Conservation (phyloP, 1,140 invertebrate genomes). For the Drosophila persimilis region DNA sequence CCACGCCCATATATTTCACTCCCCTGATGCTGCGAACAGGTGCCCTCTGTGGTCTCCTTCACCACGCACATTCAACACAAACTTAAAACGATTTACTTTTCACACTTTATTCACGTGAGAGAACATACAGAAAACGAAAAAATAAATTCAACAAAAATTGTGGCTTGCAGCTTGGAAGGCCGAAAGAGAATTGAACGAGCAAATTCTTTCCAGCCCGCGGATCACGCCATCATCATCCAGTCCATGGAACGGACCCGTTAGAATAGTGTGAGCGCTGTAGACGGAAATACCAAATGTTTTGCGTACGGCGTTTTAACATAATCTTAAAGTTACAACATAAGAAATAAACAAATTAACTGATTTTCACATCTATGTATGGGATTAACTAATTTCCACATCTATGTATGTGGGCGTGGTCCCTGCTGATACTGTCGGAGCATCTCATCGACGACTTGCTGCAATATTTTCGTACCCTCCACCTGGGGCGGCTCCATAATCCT, state of each 20-base stretch:
- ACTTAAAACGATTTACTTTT: neutral
- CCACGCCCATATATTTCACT: neutral
- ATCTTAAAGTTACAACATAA: too few relatives aligned
- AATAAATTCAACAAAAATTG: neutral
- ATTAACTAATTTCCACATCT: too few relatives aligned
- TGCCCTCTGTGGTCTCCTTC: neutral
- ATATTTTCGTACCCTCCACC: too few relatives aligned
- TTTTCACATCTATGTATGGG: too few relatives aligned
- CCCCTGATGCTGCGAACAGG: neutral
- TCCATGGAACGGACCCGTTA: slow-evolving; percentile 22
- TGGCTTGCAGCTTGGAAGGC: slow-evolving; percentile 24
- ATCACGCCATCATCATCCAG: neutral
- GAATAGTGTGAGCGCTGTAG: neutral
- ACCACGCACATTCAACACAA: slow-evolving; percentile 28
- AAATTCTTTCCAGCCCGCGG: neutral
- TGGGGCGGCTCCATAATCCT: too few relatives aligned
- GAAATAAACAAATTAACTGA: too few relatives aligned
- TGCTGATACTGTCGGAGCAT: too few relatives aligned
- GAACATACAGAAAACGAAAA: slow-evolving; percentile 11
- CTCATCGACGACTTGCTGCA: too few relatives aligned
- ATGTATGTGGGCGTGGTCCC: too few relatives aligned
- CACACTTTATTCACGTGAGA: too few relatives aligned
- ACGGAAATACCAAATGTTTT: too few relatives aligned
- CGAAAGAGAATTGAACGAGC: slow-evolving; percentile 41
- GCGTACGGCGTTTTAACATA: too few relatives aligned